A percentile compares a stretch with the other conserved stretches of the same genome.
phyloP scores from a whole-genome alignment of 1,140 invertebrate genomes.

The Drosophila rhopaloa region DNA sequence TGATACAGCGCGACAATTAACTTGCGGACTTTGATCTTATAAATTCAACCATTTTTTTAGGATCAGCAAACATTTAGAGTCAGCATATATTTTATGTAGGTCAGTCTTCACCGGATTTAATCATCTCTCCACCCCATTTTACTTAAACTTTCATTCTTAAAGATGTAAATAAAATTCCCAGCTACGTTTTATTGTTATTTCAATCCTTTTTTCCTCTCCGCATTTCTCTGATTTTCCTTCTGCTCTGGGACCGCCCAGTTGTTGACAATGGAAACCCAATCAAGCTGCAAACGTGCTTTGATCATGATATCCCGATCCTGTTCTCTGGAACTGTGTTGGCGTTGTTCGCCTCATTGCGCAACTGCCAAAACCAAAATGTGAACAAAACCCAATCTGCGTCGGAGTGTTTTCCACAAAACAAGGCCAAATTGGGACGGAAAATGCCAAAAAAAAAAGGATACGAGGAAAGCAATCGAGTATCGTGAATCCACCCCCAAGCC shows the following conservation, averaged over 20 bases:
- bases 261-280: constrained; percentile 45
- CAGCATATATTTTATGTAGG: too few relatives aligned
- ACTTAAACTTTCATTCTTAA: background rate
- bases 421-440: constrained; percentile 55
- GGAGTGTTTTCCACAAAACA: constrained; percentile 59
- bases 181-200: background rate
- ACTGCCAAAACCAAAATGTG: constrained; percentile 63
- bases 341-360: constrained; percentile 72
- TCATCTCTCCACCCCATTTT: background rate
- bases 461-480: constrained; percentile 58
- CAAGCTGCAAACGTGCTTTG: constrained; percentile 59
- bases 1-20: too few relatives aligned
- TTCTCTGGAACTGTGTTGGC: constrained; percentile 61
- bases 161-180: background rate
- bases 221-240: constrained; percentile 5
- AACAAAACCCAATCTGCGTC: constrained; percentile 39
- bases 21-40: too few relatives aligned
- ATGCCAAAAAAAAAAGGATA: constrained; percentile 47
- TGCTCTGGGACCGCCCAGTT: constrained; percentile 18
- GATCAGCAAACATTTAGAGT: too few relatives aligned
- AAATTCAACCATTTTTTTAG: background rate
- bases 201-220: constrained; percentile 7
- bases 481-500: constrained; percentile 70
- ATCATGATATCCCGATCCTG: constrained; percentile 63
- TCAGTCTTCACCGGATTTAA: background rate